Evolutionary conservation across 92 coral and sea anemone genomes (phyloP).

Genomic region (Epizoanthus illoricatus): DNA sequence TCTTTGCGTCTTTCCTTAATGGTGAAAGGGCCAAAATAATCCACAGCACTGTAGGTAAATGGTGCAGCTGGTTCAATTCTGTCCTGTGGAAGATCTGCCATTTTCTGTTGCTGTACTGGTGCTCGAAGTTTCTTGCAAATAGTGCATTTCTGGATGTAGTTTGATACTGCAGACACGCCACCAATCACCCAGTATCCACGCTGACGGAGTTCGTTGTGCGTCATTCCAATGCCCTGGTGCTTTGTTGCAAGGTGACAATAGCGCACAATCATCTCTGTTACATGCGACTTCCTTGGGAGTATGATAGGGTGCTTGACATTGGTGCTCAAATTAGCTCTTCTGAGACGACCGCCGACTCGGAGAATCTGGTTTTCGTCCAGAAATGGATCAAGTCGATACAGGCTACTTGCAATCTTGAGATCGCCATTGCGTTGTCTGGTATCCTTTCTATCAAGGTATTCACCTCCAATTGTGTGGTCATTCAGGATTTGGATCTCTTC

Average conservation of each 20-base stretch:
- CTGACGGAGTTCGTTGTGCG: slow-evolving; percentile 55
- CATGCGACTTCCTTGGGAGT: slow-evolving; percentile 14
- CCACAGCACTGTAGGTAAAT: slow-evolving; percentile 42
- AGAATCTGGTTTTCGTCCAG: slow-evolving; percentile 30
- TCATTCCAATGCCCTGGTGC: slow-evolving; percentile 58
- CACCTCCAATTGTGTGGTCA: not conserved
- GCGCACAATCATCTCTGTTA: slow-evolving; percentile 8
- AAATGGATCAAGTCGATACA: slow-evolving; percentile 47
- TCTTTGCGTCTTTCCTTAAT: slow-evolving; percentile 45
- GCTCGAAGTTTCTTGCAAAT: slow-evolving; percentile 37
- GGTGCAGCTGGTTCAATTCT: slow-evolving; percentile 46
- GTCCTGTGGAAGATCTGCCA: slow-evolving; percentile 44
- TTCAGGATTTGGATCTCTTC: slow-evolving; percentile 33
- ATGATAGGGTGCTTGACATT: slow-evolving; percentile 27
- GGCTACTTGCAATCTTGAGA: slow-evolving; percentile 34
- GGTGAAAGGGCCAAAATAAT: slow-evolving; percentile 39
- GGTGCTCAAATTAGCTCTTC: slow-evolving; percentile 35
- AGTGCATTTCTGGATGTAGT: slow-evolving; percentile 25
- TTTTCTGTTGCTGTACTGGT: slow-evolving; percentile 44
- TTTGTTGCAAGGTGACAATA: slow-evolving; percentile 30
- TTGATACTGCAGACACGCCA: slow-evolving; percentile 38
- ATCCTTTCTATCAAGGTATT: slow-evolving; percentile 3
- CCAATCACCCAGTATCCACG: slow-evolving; percentile 58
- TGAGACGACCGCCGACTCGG: slow-evolving; percentile 49
- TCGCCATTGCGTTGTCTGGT: slow-evolving; percentile 22